Conservation (phyloP, 2,113 vertebrate species). For the Canis aureus region DNA sequence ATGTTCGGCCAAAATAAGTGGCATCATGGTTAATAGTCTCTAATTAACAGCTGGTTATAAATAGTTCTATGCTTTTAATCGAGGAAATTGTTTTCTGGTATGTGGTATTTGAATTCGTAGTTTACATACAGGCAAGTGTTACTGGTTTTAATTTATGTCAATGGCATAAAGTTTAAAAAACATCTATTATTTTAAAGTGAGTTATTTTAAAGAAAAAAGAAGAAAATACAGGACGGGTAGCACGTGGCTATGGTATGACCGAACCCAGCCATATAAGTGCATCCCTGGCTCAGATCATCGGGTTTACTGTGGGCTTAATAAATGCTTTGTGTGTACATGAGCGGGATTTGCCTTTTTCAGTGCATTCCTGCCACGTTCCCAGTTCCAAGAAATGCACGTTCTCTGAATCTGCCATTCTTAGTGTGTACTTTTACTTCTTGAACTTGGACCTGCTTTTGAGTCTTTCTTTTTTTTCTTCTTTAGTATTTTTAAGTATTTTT, state of each 20-base stretch:
- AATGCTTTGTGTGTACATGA: not conserved
- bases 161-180: not conserved
- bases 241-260: not conserved
- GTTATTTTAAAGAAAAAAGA: not conserved
- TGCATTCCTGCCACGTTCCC: not conserved
- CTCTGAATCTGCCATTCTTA: not conserved
- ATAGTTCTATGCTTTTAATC: not conserved
- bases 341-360: not conserved
- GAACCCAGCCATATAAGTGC: not conserved
- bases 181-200: not conserved
- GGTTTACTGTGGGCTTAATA: not conserved
- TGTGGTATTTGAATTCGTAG: not conserved
- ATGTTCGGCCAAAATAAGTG: not conserved
- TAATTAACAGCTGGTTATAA: not conserved
- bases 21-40: not conserved
- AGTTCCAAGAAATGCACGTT: not conserved
- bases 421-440: not conserved
- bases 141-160: slow-evolving; percentile 18
- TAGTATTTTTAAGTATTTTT: not conserved
- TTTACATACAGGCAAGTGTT: not conserved
- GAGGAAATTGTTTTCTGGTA: not conserved
- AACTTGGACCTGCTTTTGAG: not conserved
- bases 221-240: not conserved
- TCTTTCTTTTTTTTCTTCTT: not conserved
- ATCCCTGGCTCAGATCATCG: not conserved